Percentiles rank a stretch among this genome's conserved stretches.
These are phyloP conservation scores for Isoperla grammatica DNA, from an alignment of 2,888 invertebrate species.

Conservation along the genomic window DNA sequence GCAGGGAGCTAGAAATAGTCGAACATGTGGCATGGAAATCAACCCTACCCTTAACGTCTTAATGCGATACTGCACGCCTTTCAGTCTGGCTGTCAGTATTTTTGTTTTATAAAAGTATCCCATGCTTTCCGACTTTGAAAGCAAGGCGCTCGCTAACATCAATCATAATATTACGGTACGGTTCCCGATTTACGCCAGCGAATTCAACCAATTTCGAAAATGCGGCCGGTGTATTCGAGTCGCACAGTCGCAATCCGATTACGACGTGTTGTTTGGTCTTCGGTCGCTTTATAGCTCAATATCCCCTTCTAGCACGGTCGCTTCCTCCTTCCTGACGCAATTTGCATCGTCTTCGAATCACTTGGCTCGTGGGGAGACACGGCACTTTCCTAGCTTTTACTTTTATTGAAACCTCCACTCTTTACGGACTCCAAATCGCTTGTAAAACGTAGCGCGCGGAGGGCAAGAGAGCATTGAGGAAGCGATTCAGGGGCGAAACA, in stretches of 20 bases:
- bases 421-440: conserved; percentile 53
- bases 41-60: conserved; percentile 17
- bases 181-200: no score
- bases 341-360: conserved; percentile 25
- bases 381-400: conserved; percentile 20
- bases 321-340: conserved; percentile 25
- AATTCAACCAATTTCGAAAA: no score
- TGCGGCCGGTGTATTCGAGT: no score
- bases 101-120: conserved; percentile 18
- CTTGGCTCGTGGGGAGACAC: conserved; percentile 8
- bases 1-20: conserved; percentile 10
- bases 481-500: conserved; percentile 27
- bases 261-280: not conserved
- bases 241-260: not conserved
- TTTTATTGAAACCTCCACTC: conserved; percentile 43
- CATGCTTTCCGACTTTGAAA: conserved; percentile 13
- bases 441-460: conserved; percentile 47
- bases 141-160: conserved; percentile 6
- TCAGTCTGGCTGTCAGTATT: conserved; percentile 7
- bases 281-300: conserved; percentile 9
- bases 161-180: conserved; percentile 7
- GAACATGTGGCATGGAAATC: conserved; percentile 7
- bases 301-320: conserved; percentile 10
- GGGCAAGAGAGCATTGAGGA: conserved; percentile 10
- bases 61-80: conserved; percentile 22